Evolutionary conservation across 2,113 vertebrate species (phyloP).

Genomic region (Empidonax alnorum): DNA sequence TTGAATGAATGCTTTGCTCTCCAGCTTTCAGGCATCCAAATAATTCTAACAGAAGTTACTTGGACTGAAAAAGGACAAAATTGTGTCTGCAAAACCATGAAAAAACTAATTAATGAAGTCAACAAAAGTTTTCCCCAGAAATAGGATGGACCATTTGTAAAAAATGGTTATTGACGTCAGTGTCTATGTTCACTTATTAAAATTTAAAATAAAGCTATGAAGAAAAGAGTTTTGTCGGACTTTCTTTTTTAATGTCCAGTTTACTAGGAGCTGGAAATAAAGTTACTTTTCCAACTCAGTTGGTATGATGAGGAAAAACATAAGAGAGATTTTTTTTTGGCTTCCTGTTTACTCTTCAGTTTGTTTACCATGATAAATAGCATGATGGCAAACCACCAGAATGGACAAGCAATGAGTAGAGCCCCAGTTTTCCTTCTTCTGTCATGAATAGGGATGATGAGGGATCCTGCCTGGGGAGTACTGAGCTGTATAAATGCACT

Average conservation of each 20-base stretch:
- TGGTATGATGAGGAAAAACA: background rate
- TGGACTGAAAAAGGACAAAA: background rate
- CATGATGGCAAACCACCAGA: background rate
- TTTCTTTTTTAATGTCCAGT: background rate
- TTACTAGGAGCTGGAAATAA: background rate
- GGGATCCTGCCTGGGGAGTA: background rate
- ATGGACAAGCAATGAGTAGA: background rate
- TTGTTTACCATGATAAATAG: background rate
- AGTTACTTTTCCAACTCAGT: background rate
- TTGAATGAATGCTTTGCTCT: slow-evolving; percentile 1
- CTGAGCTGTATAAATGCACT: background rate
- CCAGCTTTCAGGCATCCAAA: background rate
- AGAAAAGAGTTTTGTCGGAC: background rate
- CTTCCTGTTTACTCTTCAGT: background rate
- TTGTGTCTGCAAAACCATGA: background rate
- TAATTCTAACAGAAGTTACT: background rate
- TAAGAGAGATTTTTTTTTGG: background rate
- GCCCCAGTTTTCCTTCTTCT: background rate
- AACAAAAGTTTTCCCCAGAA: background rate
- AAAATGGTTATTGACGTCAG: background rate
- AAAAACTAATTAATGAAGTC: background rate
- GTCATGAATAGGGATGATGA: background rate
- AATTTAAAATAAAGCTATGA: background rate
- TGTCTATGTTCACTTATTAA: background rate
- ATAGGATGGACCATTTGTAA: background rate